phyloP scores from a whole-genome alignment of 23 tunicate genomes.

The Ciona savignyi region DNA sequence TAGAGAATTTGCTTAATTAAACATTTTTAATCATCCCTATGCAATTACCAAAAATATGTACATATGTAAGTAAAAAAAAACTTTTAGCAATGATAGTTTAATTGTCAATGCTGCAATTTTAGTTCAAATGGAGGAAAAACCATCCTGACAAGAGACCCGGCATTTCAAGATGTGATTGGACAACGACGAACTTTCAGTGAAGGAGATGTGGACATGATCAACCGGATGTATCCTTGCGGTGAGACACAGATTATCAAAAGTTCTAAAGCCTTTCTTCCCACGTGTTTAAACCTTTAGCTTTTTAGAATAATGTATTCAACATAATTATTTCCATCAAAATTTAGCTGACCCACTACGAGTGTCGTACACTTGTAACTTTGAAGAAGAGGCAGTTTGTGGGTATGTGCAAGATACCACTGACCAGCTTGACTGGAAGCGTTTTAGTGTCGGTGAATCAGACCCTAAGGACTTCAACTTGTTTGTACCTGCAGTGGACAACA shows the following conservation, averaged over 20 bases:
- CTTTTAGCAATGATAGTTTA: neutral
- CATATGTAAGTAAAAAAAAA: neutral
- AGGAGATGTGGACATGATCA: conserved; percentile 70
- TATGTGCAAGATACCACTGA: conserved; percentile 71
- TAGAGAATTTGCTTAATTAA: neutral
- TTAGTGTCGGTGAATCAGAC: conserved; percentile 30
- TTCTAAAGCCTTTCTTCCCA: no score
- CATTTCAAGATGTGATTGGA: conserved; percentile 86
- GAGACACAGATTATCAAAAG: conserved; percentile 10
- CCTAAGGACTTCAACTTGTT: neutral
- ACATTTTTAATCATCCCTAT: neutral
- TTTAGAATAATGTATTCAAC: no score
- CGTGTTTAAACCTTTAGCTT: no score
- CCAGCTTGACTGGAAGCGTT: conserved; percentile 48
- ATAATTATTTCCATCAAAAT: no score
- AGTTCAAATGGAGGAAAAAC: conserved; percentile 74
- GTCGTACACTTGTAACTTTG: conserved; percentile 70
- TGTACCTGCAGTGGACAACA: neutral
- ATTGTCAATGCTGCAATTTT: neutral
- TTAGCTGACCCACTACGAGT: conserved; percentile 66
- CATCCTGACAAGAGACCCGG: conserved; percentile 84
- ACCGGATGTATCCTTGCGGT: conserved; percentile 83
- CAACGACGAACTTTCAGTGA: conserved; percentile 84
- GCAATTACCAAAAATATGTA: neutral
- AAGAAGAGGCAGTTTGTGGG: conserved; percentile 66